Base-by-base conservation (phyloP, 2,113 vertebrate genomes). In the Gambusia affinis region DNA sequence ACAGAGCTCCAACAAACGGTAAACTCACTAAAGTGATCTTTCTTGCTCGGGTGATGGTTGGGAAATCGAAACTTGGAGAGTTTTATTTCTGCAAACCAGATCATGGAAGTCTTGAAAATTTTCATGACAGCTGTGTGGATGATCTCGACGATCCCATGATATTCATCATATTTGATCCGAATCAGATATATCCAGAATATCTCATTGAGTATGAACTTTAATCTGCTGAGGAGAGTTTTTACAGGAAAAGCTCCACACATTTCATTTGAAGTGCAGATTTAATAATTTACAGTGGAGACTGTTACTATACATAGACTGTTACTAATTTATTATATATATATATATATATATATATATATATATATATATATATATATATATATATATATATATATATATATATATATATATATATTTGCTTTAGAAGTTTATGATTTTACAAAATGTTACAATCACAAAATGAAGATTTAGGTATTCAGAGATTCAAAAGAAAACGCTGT, bases 181-280 rank as follows among this genome's bases (percentile, higher is more conserved):
- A 96, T 90, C 96, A 97, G 76, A 96, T 97, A 81, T 98, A 97
- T 80, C 96, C 97, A 2, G 96, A 97, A 76, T 97, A 98, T 85
- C 60, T 98, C 80, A 95, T 97, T 91, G 91, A 95, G 80, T 97
- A 96, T 70, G 88, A 44, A 28, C 37, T 51, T 73, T 14, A 31
- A 29, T 60, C 22, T 11, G 22, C 30, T 19, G 1, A 14, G 17
- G 11, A 44, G 14, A 39, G 37, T 12, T 12, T 39, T 39, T 39
- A 39, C 10, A 39, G 12, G 37, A 42, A 42, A 42, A 42, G 12
- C 14, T 42, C 10, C 14, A 15, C 14, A 10, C 24, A 3, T 65
- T 3, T 24, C 39, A 12, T 15, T 15, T 15, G 39, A 42, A 42
- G 39, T 14, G 12, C 39, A 42, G 3, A 42, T 15, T 42, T 15